phyloP scores from a whole-genome alignment of 2,113 vertebrate genomes.

The Arenaria interpres region DNA sequence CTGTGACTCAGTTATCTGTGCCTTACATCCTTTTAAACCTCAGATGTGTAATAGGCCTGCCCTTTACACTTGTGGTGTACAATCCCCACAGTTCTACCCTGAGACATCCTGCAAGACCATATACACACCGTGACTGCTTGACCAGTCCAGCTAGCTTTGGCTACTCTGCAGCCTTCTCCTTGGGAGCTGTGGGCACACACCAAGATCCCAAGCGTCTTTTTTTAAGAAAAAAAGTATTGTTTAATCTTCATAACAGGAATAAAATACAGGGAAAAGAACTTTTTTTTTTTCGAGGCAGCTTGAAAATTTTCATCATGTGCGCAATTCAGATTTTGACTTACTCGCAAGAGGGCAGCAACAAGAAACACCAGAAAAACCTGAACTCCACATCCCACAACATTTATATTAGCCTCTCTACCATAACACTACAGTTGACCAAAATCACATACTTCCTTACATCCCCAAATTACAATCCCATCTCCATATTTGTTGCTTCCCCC shows the following conservation, averaged over 20 bases:
- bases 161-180: background rate
- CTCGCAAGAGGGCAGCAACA: background rate
- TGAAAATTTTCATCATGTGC: background rate
- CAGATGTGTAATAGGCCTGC: background rate
- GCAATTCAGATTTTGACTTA: background rate
- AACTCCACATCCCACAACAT: background rate
- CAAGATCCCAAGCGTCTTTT: background rate
- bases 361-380: background rate
- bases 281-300: background rate
- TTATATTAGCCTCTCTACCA: background rate
- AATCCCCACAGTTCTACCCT: background rate
- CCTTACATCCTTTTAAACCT: background rate
- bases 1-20: background rate
- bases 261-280: background rate
- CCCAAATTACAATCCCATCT: background rate
- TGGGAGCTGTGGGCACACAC: background rate
- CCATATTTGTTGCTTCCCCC: background rate
- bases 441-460: background rate
- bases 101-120: background rate
- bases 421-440: background rate
- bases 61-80: background rate
- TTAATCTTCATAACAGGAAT: background rate
- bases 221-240: background rate
- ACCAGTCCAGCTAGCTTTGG: background rate
- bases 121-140: background rate